Conservation (phyloP, 1,140 invertebrate species). For the Eciton burchellii region DNA sequence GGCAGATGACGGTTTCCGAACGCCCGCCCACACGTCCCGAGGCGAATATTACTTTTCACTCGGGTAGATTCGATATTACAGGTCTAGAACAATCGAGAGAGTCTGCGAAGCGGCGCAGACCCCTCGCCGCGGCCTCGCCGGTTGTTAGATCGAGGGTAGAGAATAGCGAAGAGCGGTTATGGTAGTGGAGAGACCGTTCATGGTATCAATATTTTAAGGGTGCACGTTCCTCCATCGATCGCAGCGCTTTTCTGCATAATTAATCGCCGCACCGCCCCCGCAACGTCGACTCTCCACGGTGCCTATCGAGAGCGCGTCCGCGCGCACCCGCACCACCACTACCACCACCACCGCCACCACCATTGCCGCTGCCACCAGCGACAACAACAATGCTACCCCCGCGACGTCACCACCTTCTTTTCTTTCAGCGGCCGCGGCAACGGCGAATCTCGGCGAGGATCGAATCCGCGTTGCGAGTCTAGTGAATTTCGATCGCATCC, state of each 20-base stretch:
- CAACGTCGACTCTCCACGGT: conserved; percentile 44
- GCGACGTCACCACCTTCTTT: conserved; percentile 1
- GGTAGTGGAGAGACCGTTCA: conserved; percentile 66
- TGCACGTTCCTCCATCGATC: conserved; percentile 79
- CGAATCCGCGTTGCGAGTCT: conserved; percentile 60
- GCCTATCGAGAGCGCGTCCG: conserved; percentile 34
- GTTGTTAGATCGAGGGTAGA: conserved; percentile 65
- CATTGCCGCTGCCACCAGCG: neutral
- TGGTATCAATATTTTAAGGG: conserved; percentile 80
- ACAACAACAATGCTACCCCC: neutral
- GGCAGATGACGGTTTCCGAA: conserved; percentile 50
- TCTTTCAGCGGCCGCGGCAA: conserved; percentile 18
- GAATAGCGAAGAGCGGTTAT: conserved; percentile 66
- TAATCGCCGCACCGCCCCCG: conserved; percentile 71
- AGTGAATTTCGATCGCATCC: conserved; percentile 66
- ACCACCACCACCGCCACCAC: neutral
- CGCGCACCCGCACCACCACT: neutral
- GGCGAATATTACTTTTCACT: conserved; percentile 62
- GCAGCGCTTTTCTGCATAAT: conserved; percentile 79
- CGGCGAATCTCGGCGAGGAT: conserved; percentile 58
- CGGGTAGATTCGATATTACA: conserved; percentile 55
- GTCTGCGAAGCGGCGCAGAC: conserved; percentile 14
- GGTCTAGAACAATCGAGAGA: conserved; percentile 66
- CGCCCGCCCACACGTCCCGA: conserved; percentile 27
- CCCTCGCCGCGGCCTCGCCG: conserved; percentile 30